Base-by-base conservation (phyloP, 2,888 invertebrate species). In the Glaucopsyche alexis region DNA sequence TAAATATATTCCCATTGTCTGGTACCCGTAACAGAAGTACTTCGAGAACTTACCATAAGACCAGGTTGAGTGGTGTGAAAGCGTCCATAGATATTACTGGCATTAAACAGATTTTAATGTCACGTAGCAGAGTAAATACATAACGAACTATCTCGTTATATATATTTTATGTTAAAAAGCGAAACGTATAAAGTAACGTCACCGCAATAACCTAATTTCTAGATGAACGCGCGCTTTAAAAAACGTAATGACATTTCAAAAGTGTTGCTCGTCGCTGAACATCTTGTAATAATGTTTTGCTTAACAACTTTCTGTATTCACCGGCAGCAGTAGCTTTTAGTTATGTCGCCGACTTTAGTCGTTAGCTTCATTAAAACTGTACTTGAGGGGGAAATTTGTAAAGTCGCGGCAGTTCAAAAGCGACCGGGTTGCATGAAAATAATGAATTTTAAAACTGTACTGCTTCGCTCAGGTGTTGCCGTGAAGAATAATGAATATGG, bases 361-460 rank as follows among this genome's bases (percentile, higher is more conserved):
- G 73, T 70, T 74, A 71, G 73, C n/a, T 75, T 77, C 75, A 72
- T 77, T 76, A 75, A 75, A 76, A 75, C 72, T 71, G 72, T 47
- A 72, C 70, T 71, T 66, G 52, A 73, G 69, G n/a, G 72, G 69
- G 47, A 64, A 66, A 40, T 50, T 40, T 69, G 42, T 42, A 66
- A 66, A 66, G 66, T 60, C 60, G 38, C 60, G 60, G 29, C 29
- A 29, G 60, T 60, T 60, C 60, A 60, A 60, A 60, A 60, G 60
- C 29, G 60, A 60, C 60, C 60, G 60, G 13, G 60, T 60, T 60
- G 29, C 29, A 38, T 60, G 60, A 14, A 60, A 60, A 60, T 38
- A 38, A 60, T 60, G 7, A 60, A 60, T 60, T 60, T 55, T 60
- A 60, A 60, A 60, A 7, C 29, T 60, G 13, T 38, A 38, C 29